Evolutionary conservation across 2,888 invertebrate genomes (phyloP), one percentile per base, ranked within the genome.

Genomic region (Lasioglossum villosulum): DNA sequence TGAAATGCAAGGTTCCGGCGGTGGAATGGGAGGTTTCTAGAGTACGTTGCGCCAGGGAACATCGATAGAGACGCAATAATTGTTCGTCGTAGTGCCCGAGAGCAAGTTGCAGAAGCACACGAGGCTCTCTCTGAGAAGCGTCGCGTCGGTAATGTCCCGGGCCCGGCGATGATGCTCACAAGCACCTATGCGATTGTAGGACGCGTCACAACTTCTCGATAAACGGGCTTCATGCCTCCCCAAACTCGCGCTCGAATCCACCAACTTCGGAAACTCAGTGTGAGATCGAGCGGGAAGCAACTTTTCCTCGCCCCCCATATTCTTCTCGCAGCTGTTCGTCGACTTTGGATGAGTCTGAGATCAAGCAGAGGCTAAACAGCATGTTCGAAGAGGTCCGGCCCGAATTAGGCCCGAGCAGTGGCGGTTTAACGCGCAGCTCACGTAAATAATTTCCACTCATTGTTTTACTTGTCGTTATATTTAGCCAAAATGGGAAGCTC

Each of bases 191-290:
- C 30, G 34, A 66, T 78, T 42, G 2, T 66, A 34, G 66, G 34
- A 37, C 66, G 34, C 34, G 30, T 39, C 71, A 63, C 37, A 66
- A 66, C 34, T 66, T 66, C 19, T 66, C 66, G 66, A 66, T 66
- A 37, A 78, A 30, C 68, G 23, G 16, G 75, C 42, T 42, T 30
- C 71, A 42, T 56, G 48, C 70, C 48, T 30, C 27, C 19, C 52
- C 16, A 52, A 66, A 78, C 45, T 78, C 39, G 30, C 6, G 37
- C 30, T 42, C 75, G 27, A 37, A 66, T 37, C 34, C 14, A 27
- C 42, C 37, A 78, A 74, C 59, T 63, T 63, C 30, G 59, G 59
- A 14, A 63, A 63, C 59, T 63, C 59, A 2, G 59, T 16, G 59
- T 30, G 30, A 27, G 59, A 63, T 16, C 30, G 14, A 52, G 52